Conservation (phyloP, 2,113 vertebrate species). For the Prolemur simus region DNA sequence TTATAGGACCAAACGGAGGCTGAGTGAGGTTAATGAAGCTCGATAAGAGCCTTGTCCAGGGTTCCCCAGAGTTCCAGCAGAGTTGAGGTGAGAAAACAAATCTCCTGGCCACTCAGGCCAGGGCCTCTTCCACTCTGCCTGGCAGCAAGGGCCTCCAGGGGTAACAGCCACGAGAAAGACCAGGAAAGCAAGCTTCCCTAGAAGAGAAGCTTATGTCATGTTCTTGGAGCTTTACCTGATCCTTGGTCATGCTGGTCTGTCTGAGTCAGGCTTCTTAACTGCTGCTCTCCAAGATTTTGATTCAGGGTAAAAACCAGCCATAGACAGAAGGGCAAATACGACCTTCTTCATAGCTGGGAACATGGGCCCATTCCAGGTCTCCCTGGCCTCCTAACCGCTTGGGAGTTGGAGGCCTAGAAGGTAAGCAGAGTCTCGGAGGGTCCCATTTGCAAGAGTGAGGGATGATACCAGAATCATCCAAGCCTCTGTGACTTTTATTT, state of each 20-base stretch:
- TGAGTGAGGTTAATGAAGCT: not conserved
- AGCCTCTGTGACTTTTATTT: not conserved
- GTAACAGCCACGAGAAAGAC: not conserved
- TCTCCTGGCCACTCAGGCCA: not conserved
- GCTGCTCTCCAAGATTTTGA: not conserved
- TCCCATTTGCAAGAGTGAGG: not conserved
- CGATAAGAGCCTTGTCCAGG: not conserved
- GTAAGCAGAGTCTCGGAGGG: not conserved
- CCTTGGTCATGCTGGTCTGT: not conserved
- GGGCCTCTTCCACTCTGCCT: not conserved
- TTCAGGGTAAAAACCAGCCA: not conserved
- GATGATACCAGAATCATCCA: not conserved
- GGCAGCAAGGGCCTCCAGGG: not conserved
- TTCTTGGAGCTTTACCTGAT: not conserved
- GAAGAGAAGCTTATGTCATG: not conserved
- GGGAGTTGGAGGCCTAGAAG: not conserved
- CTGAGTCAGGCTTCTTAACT: not conserved
- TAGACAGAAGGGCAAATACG: not conserved
- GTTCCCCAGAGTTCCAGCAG: not conserved
- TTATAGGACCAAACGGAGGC: not conserved
- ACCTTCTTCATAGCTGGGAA: not conserved
- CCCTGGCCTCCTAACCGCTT: not conserved
- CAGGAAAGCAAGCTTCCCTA: not conserved
- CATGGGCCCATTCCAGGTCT: not conserved
- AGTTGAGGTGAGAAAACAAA: not conserved